Percentiles rank a stretch among this genome's conserved stretches.
These are phyloP conservation scores for Ornithoptera alexandrae DNA, from an alignment of 2,888 invertebrate species.

Conservation along the genomic window DNA sequence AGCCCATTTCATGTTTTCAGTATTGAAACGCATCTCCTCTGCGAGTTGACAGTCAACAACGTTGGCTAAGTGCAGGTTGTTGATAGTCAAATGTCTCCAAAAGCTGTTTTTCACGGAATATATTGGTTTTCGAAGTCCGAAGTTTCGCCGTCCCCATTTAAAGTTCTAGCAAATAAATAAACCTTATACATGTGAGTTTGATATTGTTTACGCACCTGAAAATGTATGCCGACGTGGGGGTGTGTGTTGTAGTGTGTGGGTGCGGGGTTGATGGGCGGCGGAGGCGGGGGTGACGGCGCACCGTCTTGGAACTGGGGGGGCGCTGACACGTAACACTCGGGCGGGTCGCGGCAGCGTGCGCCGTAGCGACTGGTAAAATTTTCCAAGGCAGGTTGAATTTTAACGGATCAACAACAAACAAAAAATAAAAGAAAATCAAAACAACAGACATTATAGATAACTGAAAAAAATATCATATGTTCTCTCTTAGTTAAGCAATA, in stretches of 20 bases:
- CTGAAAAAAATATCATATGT: no score
- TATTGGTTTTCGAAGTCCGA: no score
- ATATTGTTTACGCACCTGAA: conserved; percentile 51
- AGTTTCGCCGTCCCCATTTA: not conserved
- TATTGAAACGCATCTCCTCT: no score
- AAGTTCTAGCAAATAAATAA: not conserved
- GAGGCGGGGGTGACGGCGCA: conserved; percentile 58
- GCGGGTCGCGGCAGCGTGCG: conserved; percentile 50
- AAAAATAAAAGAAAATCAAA: no score
- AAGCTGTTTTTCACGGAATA: no score
- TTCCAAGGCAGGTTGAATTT: not conserved
- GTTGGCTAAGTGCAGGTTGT: no score
- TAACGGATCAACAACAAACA: no score
- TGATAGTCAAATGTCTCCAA: no score
- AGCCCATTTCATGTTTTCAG: no score
- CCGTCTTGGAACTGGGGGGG: conserved; percentile 78
- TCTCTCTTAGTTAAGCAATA: no score
- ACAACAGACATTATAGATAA: no score
- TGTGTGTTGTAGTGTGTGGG: conserved; percentile 33
- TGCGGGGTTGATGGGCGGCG: conserved; percentile 38
- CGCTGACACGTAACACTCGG: conserved; percentile 70
- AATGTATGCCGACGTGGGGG: conserved; percentile 70
- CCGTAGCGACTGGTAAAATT: conserved; percentile 51
- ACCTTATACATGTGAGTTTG: not conserved
- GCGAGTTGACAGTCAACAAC: no score